phyloP scores from a whole-genome alignment of 1,140 invertebrate species.

The Oscheius sp. region DNA sequence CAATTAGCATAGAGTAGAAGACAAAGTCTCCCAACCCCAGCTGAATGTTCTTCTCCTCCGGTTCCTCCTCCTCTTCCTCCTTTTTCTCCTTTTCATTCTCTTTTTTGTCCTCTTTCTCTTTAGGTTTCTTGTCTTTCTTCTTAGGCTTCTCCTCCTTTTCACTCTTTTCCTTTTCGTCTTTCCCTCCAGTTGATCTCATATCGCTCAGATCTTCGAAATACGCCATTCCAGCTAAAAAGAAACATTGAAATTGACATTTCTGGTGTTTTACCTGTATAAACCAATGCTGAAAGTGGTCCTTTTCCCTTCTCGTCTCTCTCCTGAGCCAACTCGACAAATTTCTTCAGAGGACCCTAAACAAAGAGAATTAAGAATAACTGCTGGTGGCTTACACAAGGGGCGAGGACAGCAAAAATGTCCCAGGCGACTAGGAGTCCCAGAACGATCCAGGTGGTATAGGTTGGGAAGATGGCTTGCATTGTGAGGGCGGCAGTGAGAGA shows the following conservation, averaged over 20 bases:
- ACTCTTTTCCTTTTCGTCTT: no score
- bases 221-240: no score
- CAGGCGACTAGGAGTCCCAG: neutral
- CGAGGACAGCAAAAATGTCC: neutral
- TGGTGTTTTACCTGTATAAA: no score
- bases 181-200: neutral
- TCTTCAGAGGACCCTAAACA: neutral
- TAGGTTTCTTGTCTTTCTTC: neutral
- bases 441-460: neutral
- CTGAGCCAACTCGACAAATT: neutral
- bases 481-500: neutral
- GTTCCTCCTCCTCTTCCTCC: neutral
- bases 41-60: neutral
- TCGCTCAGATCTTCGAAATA: neutral
- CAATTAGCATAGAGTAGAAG: neutral
- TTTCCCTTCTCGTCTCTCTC: neutral
- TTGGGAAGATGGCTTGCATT: neutral
- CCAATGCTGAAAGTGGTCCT: neutral
- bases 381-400: no score
- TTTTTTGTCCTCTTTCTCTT: neutral
- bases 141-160: neutral
- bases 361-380: no score
- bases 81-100: neutral
- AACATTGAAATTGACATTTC: no score
- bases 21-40: neutral